Percentiles rank a stretch among this genome's conserved stretches.
Conservation (phyloP, 2,888 invertebrate genomes). For the Acanthosepion lycidas region DNA sequence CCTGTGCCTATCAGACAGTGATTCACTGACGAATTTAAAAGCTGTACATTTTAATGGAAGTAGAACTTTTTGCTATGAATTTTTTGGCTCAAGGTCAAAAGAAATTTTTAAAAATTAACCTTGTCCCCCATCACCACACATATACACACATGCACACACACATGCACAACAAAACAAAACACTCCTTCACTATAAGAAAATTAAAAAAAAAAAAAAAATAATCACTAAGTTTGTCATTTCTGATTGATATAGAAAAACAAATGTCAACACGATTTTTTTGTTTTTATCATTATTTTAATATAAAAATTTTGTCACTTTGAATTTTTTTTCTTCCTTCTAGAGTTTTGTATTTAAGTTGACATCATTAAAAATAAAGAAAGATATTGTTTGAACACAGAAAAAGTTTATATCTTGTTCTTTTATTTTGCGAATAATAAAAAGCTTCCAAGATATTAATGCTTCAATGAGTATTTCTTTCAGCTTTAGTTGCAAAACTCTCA, state of each 20-base stretch:
- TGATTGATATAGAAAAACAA: slow-evolving; percentile 8
- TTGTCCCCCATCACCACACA: background rate
- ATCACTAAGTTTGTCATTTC: background rate
- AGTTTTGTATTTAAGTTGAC: slow-evolving; percentile 14
- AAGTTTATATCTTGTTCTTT: background rate
- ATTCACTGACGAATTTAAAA: slow-evolving; percentile 16
- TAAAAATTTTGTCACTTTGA: background rate
- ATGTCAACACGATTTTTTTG: background rate
- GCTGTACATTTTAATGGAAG: slow-evolving; percentile 33
- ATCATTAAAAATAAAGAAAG: slow-evolving; percentile 20
- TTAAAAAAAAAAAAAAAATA: background rate
- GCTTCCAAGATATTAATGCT: no score
- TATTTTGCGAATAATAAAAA: no score
- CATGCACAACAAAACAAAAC: background rate
- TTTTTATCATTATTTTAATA: background rate
- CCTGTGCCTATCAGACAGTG: slow-evolving; percentile 33
- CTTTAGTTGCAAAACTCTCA: no score
- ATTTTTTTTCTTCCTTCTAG: background rate
- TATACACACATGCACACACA: background rate
- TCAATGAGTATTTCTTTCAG: no score
- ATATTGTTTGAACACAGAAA: background rate
- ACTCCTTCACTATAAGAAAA: background rate
- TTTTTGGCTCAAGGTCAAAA: background rate
- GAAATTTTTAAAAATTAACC: background rate
- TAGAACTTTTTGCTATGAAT: background rate